Evolutionary conservation across 2,797 vertebrate species (phyloP).

Genomic region (Hipposideros larvatus): DNA sequence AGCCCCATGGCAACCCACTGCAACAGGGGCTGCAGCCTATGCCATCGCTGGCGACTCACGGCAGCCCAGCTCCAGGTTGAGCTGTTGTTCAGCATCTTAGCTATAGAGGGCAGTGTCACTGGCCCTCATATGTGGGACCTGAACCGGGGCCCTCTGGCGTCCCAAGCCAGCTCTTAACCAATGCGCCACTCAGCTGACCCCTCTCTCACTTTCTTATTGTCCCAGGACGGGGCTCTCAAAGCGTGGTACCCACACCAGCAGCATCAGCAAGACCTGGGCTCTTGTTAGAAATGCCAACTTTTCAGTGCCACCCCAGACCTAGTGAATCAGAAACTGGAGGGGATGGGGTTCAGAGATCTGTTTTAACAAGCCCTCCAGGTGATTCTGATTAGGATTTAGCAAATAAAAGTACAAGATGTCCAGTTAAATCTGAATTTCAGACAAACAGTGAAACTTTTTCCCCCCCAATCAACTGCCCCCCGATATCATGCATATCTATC

Average conservation of each 20-base stretch:
- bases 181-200: no score
- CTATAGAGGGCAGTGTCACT: no score
- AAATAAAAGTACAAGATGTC: neutral
- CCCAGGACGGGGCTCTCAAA: neutral
- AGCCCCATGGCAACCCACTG: no score
- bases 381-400: neutral
- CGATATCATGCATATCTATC: no score
- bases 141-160: no score
- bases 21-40: no score
- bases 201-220: neutral
- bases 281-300: constrained; percentile 5
- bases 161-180: no score
- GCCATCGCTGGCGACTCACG: no score
- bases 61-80: no score
- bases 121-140: no score
- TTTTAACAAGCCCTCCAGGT: neutral
- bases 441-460: neutral
- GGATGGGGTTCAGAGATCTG: neutral
- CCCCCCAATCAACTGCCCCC: no score
- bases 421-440: constrained; percentile 10
- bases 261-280: neutral
- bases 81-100: no score
- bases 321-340: neutral
- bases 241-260: neutral
- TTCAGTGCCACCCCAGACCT: neutral